A percentile compares a stretch with the other conserved stretches of the same genome.
phyloP scores from a whole-genome alignment of 2,888 invertebrate genomes.

The Siphlonurus alternatus region DNA sequence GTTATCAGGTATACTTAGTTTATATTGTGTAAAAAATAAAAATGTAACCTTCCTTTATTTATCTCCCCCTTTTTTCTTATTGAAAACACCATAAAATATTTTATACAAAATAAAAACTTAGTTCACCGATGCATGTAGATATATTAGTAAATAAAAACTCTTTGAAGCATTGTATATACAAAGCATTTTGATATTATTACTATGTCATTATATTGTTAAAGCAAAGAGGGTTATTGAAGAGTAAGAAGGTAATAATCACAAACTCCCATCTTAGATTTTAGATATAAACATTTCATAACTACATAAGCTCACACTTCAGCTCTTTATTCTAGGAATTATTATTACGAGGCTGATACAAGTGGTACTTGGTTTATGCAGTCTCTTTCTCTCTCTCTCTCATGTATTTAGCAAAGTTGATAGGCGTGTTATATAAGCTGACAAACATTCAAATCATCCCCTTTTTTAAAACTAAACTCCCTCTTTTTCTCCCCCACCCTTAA shows the following conservation, averaged over 20 bases:
- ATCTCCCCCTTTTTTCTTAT: background rate
- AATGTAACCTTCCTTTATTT: background rate
- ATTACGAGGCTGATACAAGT: background rate
- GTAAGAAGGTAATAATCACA: background rate
- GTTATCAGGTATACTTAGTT: too few relatives aligned
- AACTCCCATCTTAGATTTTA: background rate
- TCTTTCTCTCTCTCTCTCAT: too few relatives aligned
- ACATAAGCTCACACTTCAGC: background rate
- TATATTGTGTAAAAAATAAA: too few relatives aligned
- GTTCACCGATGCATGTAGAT: too few relatives aligned
- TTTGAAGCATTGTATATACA: too few relatives aligned
- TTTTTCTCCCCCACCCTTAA: background rate
- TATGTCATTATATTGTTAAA: background rate
- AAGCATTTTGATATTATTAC: background rate
- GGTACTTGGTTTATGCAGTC: background rate
- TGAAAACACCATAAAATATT: too few relatives aligned
- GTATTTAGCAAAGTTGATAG: background rate
- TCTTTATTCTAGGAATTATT: background rate
- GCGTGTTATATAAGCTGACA: background rate
- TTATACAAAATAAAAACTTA: background rate
- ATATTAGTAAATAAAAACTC: too few relatives aligned
- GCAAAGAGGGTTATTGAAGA: background rate
- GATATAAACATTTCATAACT: background rate
- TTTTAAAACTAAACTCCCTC: too few relatives aligned
- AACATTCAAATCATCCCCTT: background rate